Evolutionary conservation across 1,140 invertebrate species (phyloP).

Genomic region (Steinernema khuongi): DNA sequence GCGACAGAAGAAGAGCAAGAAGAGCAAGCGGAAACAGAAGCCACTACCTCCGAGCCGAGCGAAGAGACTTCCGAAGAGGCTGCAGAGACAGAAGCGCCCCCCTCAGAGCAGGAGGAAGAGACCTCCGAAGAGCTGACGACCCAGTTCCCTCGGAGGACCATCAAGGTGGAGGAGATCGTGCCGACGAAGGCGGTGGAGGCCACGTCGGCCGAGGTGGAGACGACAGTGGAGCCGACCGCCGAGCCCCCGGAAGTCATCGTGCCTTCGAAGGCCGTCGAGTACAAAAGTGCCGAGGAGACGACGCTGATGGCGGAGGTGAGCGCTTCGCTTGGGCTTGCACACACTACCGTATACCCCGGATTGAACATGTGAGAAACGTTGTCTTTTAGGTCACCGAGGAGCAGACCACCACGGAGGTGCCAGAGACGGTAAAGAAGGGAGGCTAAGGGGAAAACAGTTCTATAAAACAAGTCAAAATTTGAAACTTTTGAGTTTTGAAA

Average conservation of each 20-base stretch:
- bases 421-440: too few relatives aligned
- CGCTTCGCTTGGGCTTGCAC: too few relatives aligned
- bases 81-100: not conserved
- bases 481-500: too few relatives aligned
- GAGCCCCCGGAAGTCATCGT: not conserved
- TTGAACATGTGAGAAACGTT: too few relatives aligned
- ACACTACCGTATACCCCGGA: too few relatives aligned
- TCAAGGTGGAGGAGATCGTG: not conserved
- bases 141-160: not conserved
- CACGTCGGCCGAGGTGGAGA: not conserved
- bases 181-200: not conserved
- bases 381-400: not conserved
- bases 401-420: not conserved
- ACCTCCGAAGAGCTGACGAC: not conserved
- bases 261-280: slow-evolving; percentile 11
- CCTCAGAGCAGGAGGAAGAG: not conserved
- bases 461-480: too few relatives aligned
- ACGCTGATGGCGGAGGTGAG: not conserved
- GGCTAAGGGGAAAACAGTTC: too few relatives aligned
- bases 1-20: too few relatives aligned
- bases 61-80: not conserved
- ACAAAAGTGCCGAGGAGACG: not conserved
- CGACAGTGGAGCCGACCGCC: not conserved
- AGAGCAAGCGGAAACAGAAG: too few relatives aligned
- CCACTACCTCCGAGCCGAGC: not conserved